These are phyloP conservation scores for Parelbella ahira DNA, from an alignment of 2,888 invertebrate genomes.

Conservation along the genomic window DNA sequence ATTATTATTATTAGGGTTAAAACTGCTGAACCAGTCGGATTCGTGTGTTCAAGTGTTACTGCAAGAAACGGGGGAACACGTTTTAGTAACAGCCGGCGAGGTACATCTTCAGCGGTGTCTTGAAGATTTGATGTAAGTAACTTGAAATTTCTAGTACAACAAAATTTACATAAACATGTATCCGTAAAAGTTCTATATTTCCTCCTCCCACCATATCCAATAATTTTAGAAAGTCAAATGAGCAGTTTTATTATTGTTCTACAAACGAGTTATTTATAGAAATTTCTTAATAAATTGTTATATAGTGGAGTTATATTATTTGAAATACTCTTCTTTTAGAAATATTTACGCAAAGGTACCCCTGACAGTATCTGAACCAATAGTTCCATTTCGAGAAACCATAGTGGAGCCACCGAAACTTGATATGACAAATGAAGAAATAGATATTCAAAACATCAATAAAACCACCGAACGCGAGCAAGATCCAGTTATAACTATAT, in stretches of 20 bases:
- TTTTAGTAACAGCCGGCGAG: constrained; percentile 97
- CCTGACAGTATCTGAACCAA: constrained; percentile 95
- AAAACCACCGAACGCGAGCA: constrained; percentile 64
- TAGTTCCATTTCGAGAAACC: constrained; percentile 98
- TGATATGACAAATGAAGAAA: constrained; percentile 93
- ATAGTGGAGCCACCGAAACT: constrained; percentile 89
- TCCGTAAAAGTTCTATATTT: too few relatives aligned
- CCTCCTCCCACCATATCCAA: too few relatives aligned
- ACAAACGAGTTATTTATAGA: too few relatives aligned
- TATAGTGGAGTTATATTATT: too few relatives aligned
- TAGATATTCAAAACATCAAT: constrained; percentile 82
- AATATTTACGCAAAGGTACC: constrained; percentile 91
- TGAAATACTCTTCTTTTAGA: constrained; percentile 50
- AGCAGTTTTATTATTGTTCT: too few relatives aligned
- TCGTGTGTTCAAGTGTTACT: constrained; percentile 94
- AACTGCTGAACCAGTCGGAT: constrained; percentile 95
- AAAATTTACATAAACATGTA: too few relatives aligned
- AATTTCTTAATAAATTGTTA: too few relatives aligned
- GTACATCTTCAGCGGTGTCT: constrained; percentile 98
- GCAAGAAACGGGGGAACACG: constrained; percentile 97
- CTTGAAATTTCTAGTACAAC: not conserved
- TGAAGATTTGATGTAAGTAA: constrained; percentile 88
- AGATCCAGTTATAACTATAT: constrained; percentile 79
- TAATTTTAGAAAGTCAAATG: too few relatives aligned
- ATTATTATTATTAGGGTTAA: constrained; percentile 80